phyloP scores from a whole-genome alignment of 2,113 vertebrate species.

The Rattus rattus region DNA sequence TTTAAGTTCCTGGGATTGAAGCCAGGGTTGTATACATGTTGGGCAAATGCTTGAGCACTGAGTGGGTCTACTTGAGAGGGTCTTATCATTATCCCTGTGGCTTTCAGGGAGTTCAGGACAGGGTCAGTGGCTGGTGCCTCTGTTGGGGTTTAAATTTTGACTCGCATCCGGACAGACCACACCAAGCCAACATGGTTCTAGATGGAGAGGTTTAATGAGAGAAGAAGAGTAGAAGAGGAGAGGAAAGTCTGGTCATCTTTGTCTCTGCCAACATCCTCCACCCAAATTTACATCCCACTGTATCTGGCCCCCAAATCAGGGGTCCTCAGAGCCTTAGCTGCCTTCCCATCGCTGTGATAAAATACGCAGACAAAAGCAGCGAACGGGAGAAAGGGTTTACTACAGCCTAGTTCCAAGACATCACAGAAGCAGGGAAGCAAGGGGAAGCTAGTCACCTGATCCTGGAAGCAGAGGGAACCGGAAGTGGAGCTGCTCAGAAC shows the following conservation, averaged over 20 bases:
- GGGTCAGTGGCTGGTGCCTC: no score
- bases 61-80: background rate
- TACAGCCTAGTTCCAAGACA: background rate
- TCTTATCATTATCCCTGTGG: background rate
- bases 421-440: no score
- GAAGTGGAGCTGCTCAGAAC: background rate
- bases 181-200: no score
- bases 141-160: no score
- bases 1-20: background rate
- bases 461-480: background rate
- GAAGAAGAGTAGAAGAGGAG: no score
- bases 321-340: background rate
- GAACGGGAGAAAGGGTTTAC: background rate
- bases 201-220: no score
- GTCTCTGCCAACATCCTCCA: background rate
- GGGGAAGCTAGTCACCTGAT: background rate
- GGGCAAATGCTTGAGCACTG: background rate
- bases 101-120: background rate
- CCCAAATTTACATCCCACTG: background rate
- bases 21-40: background rate
- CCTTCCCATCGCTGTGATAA: background rate
- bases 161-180: no score
- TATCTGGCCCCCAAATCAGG: background rate
- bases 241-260: background rate
- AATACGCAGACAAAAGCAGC: background rate